Conservation (phyloP, 2,888 invertebrate species). For the Plagodis pulveraria region DNA sequence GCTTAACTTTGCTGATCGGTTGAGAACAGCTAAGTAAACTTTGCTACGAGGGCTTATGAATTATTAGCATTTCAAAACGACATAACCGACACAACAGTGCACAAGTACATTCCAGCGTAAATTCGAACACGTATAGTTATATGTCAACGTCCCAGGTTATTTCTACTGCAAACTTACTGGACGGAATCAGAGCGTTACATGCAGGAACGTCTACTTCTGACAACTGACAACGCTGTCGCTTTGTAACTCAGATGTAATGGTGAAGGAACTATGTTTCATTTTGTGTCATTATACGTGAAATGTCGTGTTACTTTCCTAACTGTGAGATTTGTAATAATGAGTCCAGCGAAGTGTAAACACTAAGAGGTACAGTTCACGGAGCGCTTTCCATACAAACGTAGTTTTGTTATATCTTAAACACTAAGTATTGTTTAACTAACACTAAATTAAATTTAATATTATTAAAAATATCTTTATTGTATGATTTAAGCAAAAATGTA, state of each 20-base stretch:
- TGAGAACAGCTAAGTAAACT: too few species aligned
- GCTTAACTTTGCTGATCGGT: too few species aligned
- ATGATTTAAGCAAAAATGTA: too few species aligned
- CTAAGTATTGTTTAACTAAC: too few species aligned
- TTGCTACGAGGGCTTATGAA: too few species aligned
- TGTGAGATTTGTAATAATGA: too few species aligned
- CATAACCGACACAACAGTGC: slow-evolving; percentile 13
- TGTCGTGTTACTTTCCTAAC: neutral
- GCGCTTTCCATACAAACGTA: too few species aligned
- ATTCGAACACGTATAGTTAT: slow-evolving; percentile 53
- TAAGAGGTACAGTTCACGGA: too few species aligned
- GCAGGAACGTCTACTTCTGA: slow-evolving; percentile 12
- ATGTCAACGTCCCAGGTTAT: slow-evolving; percentile 59
- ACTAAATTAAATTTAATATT: too few species aligned
- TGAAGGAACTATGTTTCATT: slow-evolving; percentile 8
- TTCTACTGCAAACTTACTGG: slow-evolving; percentile 51
- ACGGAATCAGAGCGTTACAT: slow-evolving; percentile 49
- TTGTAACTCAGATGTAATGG: slow-evolving; percentile 10
- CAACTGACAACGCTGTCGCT: slow-evolving; percentile 15
- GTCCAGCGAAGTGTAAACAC: too few species aligned
- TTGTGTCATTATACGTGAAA: slow-evolving; percentile 16
- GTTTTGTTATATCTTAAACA: too few species aligned
- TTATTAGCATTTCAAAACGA: slow-evolving; percentile 4
- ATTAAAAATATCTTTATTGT: too few species aligned
- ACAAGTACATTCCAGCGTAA: slow-evolving; percentile 40